Base-by-base conservation (phyloP, 2,888 invertebrate genomes). In the Malachius bipustulatus region DNA sequence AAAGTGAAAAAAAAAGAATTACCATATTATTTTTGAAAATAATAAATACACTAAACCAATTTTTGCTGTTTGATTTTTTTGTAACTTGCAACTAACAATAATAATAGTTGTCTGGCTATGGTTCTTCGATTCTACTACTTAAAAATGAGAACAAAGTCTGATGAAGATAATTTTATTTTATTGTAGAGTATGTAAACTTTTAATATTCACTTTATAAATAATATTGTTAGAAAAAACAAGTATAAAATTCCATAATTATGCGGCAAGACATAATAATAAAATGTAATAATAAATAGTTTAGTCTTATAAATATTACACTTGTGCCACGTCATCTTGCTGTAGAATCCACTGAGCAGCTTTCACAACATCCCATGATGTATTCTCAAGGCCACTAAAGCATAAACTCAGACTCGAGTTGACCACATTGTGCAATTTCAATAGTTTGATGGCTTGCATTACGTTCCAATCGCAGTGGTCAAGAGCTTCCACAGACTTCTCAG, bases 391-490 rank as follows among this genome's bases (percentile, higher is more conserved):
- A 11, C 64, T 56, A 37, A 60, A 61, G 49, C 73, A 73, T 16
- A 54, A 50, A 12, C 45, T 38, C 34, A 63, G 47, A 39, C 60
- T 57, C 4, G 57, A 55, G 35, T 56, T 52, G 34, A 58, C 54
- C 4, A 52, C 55, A 44, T 69, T 66, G 54, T 76, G 76, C 27
- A 87, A 68, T 33, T 77, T 72, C 13, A 80, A 69, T 41, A 83
- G 64, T 57, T 93, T 93, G 44, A 93, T 88, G 9, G 90, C 90
- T 33, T 77, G 77, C 53, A 88, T 80, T 0, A 91, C 82, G 55
- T 90, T 81, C 90, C 93, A 91, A 42, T 82, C 75, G 35, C 84
- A 81, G 40, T 82, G 74, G 53, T 90, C 83, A 27, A 93, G 60
- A 0, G 85, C 83, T 42, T 74, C 70, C 3, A 90, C 64, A 50